A percentile compares a stretch with the other conserved stretches of the same genome.
Conservation (phyloP, 1,140 invertebrate species). For the Sipha flava region DNA sequence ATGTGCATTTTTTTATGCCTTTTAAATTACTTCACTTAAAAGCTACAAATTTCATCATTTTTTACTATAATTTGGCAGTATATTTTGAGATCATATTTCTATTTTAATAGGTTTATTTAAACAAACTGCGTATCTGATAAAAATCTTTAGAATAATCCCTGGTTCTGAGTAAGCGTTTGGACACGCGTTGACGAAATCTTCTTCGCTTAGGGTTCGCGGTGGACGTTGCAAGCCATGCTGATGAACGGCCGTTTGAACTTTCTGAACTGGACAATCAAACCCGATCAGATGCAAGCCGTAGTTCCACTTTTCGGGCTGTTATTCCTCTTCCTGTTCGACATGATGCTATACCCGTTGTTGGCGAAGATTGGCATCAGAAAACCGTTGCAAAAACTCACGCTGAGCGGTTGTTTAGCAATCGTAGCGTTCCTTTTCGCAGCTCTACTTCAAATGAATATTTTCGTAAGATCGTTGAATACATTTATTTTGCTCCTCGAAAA, state of each 20-base stretch:
- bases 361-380: conserved; percentile 39
- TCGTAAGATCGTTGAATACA: neutral
- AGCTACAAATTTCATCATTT: too few species aligned
- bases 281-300: conserved; percentile 70
- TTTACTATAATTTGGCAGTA: too few species aligned
- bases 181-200: conserved; percentile 49
- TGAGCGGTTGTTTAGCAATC: conserved; percentile 58
- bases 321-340: conserved; percentile 71
- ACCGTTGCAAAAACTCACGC: conserved; percentile 53
- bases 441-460: conserved; percentile 52
- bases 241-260: conserved; percentile 56
- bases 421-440: conserved; percentile 59
- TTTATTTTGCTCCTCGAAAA: too few species aligned
- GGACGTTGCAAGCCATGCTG: conserved; percentile 56
- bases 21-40: too few species aligned
- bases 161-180: too few species aligned
- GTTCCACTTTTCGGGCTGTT: conserved; percentile 69
- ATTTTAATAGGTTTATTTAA: too few species aligned
- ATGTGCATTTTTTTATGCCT: too few species aligned
- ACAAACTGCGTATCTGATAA: too few species aligned
- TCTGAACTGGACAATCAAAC: conserved; percentile 51
- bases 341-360: conserved; percentile 47
- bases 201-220: conserved; percentile 45
- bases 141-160: too few species aligned
- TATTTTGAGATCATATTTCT: too few species aligned